A percentile compares a stretch with the other conserved stretches of the same genome.
Conservation (phyloP, 2,888 invertebrate genomes). For the Apomyelois bistriatella region DNA sequence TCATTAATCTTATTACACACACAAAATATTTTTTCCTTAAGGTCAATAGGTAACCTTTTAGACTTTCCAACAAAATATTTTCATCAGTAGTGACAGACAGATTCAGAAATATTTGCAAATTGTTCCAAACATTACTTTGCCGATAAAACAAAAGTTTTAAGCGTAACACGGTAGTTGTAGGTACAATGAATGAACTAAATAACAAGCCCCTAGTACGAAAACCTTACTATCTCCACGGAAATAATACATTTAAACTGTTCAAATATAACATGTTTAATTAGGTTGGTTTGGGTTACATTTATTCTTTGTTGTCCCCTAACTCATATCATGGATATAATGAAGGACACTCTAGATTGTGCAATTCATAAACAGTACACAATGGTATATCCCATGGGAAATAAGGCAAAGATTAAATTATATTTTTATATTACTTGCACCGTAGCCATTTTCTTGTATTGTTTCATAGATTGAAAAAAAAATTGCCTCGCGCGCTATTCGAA, state of each 20-base stretch:
- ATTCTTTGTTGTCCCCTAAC: slow-evolving; percentile 38
- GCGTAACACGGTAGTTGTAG: not conserved
- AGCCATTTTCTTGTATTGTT: too few relatives aligned
- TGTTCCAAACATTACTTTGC: not conserved
- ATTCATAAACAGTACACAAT: too few relatives aligned
- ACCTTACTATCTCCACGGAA: slow-evolving; percentile 3
- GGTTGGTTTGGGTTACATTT: slow-evolving; percentile 37
- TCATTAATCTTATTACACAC: too few relatives aligned
- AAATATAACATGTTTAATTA: slow-evolving; percentile 23
- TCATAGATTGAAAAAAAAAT: too few relatives aligned
- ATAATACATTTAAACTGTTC: slow-evolving; percentile 11
- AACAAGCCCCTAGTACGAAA: not conserved
- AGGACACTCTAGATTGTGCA: not conserved
- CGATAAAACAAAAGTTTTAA: not conserved
- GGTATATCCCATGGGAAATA: too few relatives aligned
- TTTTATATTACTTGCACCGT: too few relatives aligned
- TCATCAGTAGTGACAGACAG: not conserved
- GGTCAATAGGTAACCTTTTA: not conserved
- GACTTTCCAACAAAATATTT: not conserved
- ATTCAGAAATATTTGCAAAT: not conserved
- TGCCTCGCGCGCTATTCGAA: too few relatives aligned
- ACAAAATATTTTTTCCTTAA: too few relatives aligned
- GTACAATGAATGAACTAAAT: slow-evolving; percentile 3
- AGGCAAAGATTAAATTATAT: too few relatives aligned
- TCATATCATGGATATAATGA: slow-evolving; percentile 24